Base-by-base conservation (phyloP, 2,797 vertebrate genomes). In the Cirrhinus mrigala region DNA sequence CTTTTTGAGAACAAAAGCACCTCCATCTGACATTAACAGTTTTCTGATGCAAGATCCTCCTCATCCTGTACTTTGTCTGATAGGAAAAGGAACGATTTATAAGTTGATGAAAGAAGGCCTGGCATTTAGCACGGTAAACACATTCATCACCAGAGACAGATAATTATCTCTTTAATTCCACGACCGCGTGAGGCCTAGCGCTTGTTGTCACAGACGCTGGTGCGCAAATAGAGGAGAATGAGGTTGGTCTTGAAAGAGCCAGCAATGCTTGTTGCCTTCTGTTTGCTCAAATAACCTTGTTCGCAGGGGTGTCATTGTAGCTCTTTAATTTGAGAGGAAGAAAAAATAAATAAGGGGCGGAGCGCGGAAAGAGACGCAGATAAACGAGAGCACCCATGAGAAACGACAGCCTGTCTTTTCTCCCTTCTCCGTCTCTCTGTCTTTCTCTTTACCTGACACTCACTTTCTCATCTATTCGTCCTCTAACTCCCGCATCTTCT, bases 101-200 rank as follows among this genome's bases (percentile, higher is more conserved):
- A 81, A 88, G 88, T 89, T 92, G 93, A 93, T 93, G 91, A 93
- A 91, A 87, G 92, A 93, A 90, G 85, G 90, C 91, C 88, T 93
- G 93, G 92, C 93, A 94, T 94, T 95, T 93, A 91, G 76, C 86
- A 90, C 58, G 18, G 94, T 92, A 94, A 94, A 94, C 93, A 94
- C 93, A 95, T 95, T 96, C 91, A 94, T 95, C 94, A 95, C 81
- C 90, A 92, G 80, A 90, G 93, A 94, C 93, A 92, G 93, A 94
- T 94, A 92, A 95, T 95, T 94, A 94, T 93, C 92, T 91, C 90
- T 92, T 92, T 94, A 92, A 95, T 94, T 93, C 91, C 85, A 87
- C 75, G 89, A 91, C 85, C 86, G 87, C 50, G 60, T 89, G 86
- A 90, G 92, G 90, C 80, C 76, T 92, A 83, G 87, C 54, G 60